A percentile compares a stretch with the other conserved stretches of the same genome.
Conservation (phyloP, 2,888 invertebrate genomes). For the Ichneumoninae sp. region DNA sequence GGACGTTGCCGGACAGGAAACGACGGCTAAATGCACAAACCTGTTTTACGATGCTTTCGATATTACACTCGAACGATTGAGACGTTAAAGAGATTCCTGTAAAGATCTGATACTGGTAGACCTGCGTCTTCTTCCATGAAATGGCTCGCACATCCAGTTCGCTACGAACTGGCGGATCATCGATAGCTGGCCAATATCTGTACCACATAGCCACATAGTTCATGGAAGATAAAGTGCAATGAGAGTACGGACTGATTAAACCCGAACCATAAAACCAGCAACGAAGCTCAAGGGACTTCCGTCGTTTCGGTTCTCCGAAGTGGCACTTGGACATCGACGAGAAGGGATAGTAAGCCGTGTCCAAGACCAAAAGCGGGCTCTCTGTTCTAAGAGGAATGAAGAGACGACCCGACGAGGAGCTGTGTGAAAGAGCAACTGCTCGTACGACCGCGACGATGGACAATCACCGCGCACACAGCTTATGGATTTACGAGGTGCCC, state of each 20-base stretch:
- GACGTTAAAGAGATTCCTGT: neutral
- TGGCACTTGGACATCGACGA: slow-evolving; percentile 39
- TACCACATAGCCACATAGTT: neutral
- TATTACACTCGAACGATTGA: neutral
- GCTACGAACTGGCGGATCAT: neutral
- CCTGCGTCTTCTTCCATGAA: neutral
- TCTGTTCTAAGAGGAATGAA: slow-evolving; percentile 10
- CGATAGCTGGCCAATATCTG: slow-evolving; percentile 1
- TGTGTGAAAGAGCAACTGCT: slow-evolving; percentile 38
- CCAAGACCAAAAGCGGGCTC: slow-evolving; percentile 6
- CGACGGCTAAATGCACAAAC: neutral
- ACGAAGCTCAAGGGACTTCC: slow-evolving; percentile 48
- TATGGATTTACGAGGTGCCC: slow-evolving; percentile 72
- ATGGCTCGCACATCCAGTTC: neutral
- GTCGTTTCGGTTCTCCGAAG: slow-evolving; percentile 55
- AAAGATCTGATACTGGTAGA: neutral
- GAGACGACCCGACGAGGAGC: slow-evolving; percentile 34
- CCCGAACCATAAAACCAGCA: slow-evolving; percentile 58
- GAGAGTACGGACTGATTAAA: slow-evolving; percentile 46
- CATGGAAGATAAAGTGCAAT: slow-evolving; percentile 4
- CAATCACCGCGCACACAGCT: slow-evolving; percentile 62
- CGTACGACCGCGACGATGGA: slow-evolving; percentile 60
- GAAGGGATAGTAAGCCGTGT: slow-evolving; percentile 16
- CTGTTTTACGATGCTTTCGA: neutral
- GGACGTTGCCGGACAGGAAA: too few relatives aligned